Percentiles rank a stretch among this genome's conserved stretches.
Conservation (phyloP, 2,888 invertebrate genomes). For the Drosophila anomelani region DNA sequence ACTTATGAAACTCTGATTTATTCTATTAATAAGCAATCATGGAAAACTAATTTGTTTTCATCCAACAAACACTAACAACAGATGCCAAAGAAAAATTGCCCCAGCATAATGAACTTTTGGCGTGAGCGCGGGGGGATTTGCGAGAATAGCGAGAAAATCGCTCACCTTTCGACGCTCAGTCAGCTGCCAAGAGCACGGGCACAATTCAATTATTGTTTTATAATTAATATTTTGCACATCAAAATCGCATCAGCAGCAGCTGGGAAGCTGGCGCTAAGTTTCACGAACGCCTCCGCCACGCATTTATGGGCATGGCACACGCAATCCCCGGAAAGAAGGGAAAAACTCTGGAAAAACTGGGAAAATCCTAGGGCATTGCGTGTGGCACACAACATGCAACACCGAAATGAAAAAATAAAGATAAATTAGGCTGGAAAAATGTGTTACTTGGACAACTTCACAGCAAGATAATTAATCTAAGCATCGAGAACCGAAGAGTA, state of each 20-base stretch:
- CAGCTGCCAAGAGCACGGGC: constrained; percentile 55
- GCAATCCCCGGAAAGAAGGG: constrained; percentile 44
- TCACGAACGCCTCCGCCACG: constrained; percentile 34
- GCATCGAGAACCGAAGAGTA: constrained; percentile 26
- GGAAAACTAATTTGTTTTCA: constrained; percentile 45
- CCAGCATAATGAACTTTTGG: constrained; percentile 70
- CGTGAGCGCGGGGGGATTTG: constrained; percentile 48
- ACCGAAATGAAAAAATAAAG: constrained; percentile 43
- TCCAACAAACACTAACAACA: constrained; percentile 28
- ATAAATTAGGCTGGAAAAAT: constrained; percentile 63
- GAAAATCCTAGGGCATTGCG: constrained; percentile 54
- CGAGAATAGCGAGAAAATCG: constrained; percentile 17
- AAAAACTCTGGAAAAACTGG: constrained; percentile 14
- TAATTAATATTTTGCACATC: constrained; percentile 79
- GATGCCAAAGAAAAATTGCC: constrained; percentile 32
- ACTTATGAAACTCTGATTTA: constrained; percentile 34
- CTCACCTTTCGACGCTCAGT: constrained; percentile 59
- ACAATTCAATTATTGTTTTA: constrained; percentile 81
- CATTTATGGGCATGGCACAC: constrained; percentile 60
- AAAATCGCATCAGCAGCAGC: constrained; percentile 78
- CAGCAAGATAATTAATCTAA: constrained; percentile 65
- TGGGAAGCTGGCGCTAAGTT: constrained; percentile 56
- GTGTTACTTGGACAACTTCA: constrained; percentile 31
- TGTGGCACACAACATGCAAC: constrained; percentile 47
- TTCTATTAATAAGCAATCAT: constrained; percentile 64